A percentile compares a stretch with the other conserved stretches of the same genome.
These are phyloP conservation scores for Adelosebastes latens DNA, from an alignment of 2,797 vertebrate genomes.

Conservation along the genomic window DNA sequence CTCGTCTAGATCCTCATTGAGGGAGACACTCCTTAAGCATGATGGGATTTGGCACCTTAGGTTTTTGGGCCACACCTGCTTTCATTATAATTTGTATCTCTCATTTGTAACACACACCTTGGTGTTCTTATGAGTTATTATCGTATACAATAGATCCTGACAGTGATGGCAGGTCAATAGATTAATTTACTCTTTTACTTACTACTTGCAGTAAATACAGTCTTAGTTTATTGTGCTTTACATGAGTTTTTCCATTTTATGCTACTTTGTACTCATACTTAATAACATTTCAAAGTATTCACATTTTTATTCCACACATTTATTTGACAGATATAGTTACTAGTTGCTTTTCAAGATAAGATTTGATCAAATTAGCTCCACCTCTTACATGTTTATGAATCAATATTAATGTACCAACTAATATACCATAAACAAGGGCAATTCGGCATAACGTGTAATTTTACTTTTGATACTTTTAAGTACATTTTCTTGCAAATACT, in stretches of 20 bases:
- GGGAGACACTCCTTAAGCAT: background rate
- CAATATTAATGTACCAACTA: background rate
- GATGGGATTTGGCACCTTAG: slow-evolving; percentile 1
- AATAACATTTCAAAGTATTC: background rate
- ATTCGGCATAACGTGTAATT: background rate
- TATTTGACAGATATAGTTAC: background rate
- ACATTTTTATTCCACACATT: background rate
- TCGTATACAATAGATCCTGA: background rate
- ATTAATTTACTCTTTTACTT: background rate
- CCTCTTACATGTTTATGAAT: background rate
- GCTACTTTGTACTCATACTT: background rate
- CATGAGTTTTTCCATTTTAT: background rate
- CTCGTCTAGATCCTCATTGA: background rate
- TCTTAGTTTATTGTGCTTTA: background rate
- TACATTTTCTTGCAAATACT: background rate
- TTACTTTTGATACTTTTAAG: background rate
- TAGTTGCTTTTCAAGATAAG: background rate
- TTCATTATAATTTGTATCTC: background rate
- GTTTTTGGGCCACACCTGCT: background rate
- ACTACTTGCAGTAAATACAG: background rate
- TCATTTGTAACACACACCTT: background rate
- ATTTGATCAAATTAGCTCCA: background rate
- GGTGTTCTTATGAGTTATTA: background rate
- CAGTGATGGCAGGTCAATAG: background rate
- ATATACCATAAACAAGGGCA: background rate